These are phyloP conservation scores for Dynastes maya DNA, from an alignment of 2,888 invertebrate genomes.

Conservation along the genomic window DNA sequence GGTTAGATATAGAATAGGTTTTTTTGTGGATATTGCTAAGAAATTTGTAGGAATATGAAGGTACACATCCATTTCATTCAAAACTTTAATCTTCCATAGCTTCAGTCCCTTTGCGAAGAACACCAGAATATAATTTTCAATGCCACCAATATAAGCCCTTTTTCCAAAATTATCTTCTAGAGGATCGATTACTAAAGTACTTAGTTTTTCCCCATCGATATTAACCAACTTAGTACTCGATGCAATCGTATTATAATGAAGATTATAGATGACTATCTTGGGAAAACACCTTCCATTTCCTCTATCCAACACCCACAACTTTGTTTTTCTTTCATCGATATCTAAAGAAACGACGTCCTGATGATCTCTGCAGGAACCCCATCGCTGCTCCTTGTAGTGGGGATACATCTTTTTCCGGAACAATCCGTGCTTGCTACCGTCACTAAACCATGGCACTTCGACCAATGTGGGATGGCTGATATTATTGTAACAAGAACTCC, in stretches of 20 bases:
- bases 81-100: slow-evolving; percentile 66
- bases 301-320: slow-evolving; percentile 71
- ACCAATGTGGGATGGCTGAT: slow-evolving; percentile 65
- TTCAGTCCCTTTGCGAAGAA: slow-evolving; percentile 62
- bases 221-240: slow-evolving; percentile 57
- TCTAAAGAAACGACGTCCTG: slow-evolving; percentile 68
- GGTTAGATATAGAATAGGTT: slow-evolving; percentile 65
- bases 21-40: slow-evolving; percentile 65
- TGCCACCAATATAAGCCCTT: slow-evolving; percentile 67
- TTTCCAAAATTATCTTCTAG: slow-evolving; percentile 58
- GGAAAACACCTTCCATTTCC: slow-evolving; percentile 66
- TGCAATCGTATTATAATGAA: slow-evolving; percentile 62
- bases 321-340: slow-evolving; percentile 65
- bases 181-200: slow-evolving; percentile 65
- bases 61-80: slow-evolving; percentile 51
- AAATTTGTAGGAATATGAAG: slow-evolving; percentile 62
- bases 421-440: slow-evolving; percentile 47
- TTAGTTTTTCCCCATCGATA: slow-evolving; percentile 61
- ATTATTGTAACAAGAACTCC: slow-evolving; percentile 63
- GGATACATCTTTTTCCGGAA: slow-evolving; percentile 53
- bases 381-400: slow-evolving; percentile 54
- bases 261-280: slow-evolving; percentile 69
- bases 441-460: slow-evolving; percentile 67
- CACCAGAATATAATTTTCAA: slow-evolving; percentile 60
- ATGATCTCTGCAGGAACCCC: slow-evolving; percentile 64